Evolutionary conservation across 2,797 vertebrate species (phyloP), one percentile per base, ranked within the genome.

Genomic region (Erethizon dorsatum): DNA sequence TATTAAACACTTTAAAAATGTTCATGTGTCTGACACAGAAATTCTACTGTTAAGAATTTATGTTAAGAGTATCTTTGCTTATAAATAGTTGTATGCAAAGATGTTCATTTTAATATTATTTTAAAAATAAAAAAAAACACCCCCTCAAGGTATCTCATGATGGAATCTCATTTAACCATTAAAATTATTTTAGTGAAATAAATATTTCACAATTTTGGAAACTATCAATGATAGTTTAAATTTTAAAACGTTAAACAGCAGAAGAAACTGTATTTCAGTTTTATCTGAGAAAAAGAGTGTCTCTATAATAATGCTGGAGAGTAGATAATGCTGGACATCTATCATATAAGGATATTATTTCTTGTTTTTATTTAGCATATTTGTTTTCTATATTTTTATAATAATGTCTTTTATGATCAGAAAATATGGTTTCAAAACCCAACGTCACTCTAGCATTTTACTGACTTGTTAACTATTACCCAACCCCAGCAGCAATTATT

Each of bases 61-160:
- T 63, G 83, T 75, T 75, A 78, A 82, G 67, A 37, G 24, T 77
- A 37, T 73, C 2, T 91, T 50, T 63, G 33, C 67, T 92, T 93
- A 67, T 31, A 61, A 87, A 83, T 67, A 52, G 78, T 83, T 71
- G 56, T 17, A 85, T 86, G 79, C 4, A 73, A 79, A 88, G 61
- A 94, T 88, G 41, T 80, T 89, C 14, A 82, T 52, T 78, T 92
- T 26, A 88, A 54, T 63, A 63, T 88, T 84, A 94, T 56, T 89
- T 80, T 73, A 20, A 96, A 83, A 91, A 45, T 12, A 61, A 63
- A 94, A 65, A 94, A 93, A 56, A 17, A 24, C n/a, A 57, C 54
- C 52, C 69, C 9, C 26, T 12, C 31, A 65, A 26, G 20, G 12
- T 89, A 56, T 92, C 37, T 79, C 54, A 96, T 73, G 8, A 89